phyloP scores from a whole-genome alignment of 2,888 invertebrate species.

The Diabrotica balteata region DNA sequence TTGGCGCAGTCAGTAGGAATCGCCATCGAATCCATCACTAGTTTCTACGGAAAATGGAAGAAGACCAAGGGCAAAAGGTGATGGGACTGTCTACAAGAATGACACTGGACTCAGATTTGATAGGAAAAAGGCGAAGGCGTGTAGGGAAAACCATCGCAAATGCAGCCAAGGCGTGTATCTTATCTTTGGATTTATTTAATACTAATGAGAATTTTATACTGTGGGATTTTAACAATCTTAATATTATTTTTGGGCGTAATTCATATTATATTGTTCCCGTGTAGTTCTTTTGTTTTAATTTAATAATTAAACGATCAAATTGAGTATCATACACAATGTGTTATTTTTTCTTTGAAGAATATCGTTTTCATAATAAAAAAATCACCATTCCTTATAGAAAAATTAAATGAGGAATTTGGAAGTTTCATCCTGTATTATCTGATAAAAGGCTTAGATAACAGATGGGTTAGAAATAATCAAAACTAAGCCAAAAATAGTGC shows the following conservation, averaged over 20 bases:
- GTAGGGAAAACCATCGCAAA: conserved; percentile 15
- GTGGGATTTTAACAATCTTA: conserved; percentile 33
- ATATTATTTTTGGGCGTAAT: conserved; percentile 37
- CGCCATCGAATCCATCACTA: conserved; percentile 79
- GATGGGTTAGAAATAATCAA: no score
- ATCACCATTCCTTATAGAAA: no score
- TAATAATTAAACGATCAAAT: conserved; percentile 35
- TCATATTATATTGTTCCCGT: conserved; percentile 39
- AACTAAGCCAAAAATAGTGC: no score
- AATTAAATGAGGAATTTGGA: no score
- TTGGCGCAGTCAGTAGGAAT: conserved; percentile 83
- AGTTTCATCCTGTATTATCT: no score
- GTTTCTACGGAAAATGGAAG: conserved; percentile 88
- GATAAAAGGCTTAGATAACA: no score
- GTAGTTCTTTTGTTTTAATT: conserved; percentile 41
- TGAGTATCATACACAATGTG: conserved; percentile 10
- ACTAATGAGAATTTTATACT: conserved; percentile 37
- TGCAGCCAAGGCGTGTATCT: conserved; percentile 19
- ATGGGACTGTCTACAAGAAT: conserved; percentile 15
- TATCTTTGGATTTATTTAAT: conserved; percentile 35
- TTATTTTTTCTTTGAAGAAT: neutral
- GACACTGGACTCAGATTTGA: conserved; percentile 28
- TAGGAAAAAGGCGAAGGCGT: conserved; percentile 24
- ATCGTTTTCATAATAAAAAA: no score
- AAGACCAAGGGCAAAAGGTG: conserved; percentile 74